Evolutionary conservation across 2,797 vertebrate species (phyloP).

Genomic region (Rhynchotus rufescens): DNA sequence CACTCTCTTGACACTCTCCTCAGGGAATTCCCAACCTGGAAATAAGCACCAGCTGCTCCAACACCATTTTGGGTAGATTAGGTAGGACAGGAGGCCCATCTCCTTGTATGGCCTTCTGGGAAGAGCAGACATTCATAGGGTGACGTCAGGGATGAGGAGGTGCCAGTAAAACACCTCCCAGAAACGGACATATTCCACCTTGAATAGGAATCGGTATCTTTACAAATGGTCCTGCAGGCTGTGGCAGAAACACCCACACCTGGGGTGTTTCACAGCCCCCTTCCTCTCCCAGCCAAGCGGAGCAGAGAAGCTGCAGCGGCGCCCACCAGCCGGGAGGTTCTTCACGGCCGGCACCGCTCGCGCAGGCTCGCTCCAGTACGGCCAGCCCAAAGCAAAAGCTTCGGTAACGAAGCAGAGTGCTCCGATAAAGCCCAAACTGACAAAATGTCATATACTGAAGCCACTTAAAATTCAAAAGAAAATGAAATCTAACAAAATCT

Average conservation of each 20-base stretch:
- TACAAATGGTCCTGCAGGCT: neutral
- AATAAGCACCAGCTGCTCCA: neutral
- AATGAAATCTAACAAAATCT: neutral
- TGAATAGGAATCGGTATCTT: neutral
- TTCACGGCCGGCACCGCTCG: neutral
- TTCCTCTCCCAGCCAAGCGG: neutral
- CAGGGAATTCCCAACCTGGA: neutral
- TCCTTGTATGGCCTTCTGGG: neutral
- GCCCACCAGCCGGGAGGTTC: neutral
- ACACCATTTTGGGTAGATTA: neutral
- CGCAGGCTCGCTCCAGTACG: fast-evolving
- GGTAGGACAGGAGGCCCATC: too few relatives aligned
- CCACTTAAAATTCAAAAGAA: neutral
- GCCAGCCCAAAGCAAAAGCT: neutral
- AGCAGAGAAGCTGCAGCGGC: neutral
- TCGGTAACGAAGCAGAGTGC: neutral
- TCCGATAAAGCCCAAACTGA: neutral
- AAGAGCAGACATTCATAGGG: neutral
- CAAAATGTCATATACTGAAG: neutral
- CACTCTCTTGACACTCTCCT: too few relatives aligned
- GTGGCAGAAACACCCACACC: neutral
- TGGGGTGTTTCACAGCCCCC: neutral
- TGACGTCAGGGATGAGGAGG: neutral
- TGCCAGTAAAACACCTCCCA: neutral
- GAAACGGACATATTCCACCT: neutral